Evolutionary conservation across 2,888 invertebrate genomes (phyloP), one percentile per base, ranked within the genome.

Genomic region (Drosophila anomalata): DNA sequence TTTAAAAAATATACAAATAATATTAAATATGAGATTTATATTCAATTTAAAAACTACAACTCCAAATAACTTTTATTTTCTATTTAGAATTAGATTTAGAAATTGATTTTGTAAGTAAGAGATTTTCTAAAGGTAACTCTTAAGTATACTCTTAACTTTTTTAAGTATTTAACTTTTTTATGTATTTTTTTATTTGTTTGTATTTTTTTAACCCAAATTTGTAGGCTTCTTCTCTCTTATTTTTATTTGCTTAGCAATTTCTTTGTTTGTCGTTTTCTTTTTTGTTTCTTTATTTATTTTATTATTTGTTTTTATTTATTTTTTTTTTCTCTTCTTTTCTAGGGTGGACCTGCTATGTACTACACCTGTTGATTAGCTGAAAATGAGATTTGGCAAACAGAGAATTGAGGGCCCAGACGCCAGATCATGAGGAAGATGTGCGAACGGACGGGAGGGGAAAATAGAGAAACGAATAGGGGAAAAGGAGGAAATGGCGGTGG

Each of bases 321-420:
- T 58, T 72, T 79, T 73, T 66, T 73, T 69, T 78, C 81, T 76
- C 73, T 81, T 73, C 73, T 56, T 58, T 71, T 70, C 67, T 67
- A 79, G 17, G 20, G 14, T 11, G 36, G 48, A 47, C n/a, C n/a
- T 58, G 22, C 36, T 50, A 17, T 17, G 17, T 17, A 29, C 48
- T 74, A 65, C 74, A 78, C 84, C 81, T 84, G 81, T 84, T 80
- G 85, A 78, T 73, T 75, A 73, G 75, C 73, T 78, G 65, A 61
- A 68, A 81, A 79, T 62, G 70, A 73, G 73, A 55, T 57, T 47
- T 39, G 63, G 26, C 51, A 55, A 46, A 50, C 70, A 47, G 31
- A 59, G 59, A 72, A 47, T 20, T 24, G 31, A 17, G 47, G 17
- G 20, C 20, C 29, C 29, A 41, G 36, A 26, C 44, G 46, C 51